Evolutionary conservation across 2,113 vertebrate genomes (phyloP).

Genomic region (Lutjanus erythropterus): DNA sequence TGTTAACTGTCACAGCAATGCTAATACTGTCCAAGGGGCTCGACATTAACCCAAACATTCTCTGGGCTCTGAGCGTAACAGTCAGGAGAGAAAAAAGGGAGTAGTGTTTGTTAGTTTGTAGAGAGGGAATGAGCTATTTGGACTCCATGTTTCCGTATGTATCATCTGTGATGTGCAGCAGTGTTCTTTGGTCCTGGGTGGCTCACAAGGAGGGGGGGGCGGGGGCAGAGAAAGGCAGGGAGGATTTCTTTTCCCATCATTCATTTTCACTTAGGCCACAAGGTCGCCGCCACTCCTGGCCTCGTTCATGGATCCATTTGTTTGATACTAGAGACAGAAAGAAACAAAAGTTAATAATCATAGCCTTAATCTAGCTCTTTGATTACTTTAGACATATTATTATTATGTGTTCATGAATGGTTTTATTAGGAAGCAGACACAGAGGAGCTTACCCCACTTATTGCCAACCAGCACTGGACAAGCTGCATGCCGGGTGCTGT

Average conservation of each 20-base stretch:
- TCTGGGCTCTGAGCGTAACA: constrained; percentile 31
- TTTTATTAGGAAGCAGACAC: background rate
- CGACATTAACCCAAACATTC: constrained; percentile 48
- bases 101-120: too few relatives aligned
- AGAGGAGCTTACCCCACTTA: constrained; percentile 76
- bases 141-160: constrained; percentile 15
- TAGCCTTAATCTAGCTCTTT: background rate
- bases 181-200: constrained; percentile 48
- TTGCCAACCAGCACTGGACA: constrained; percentile 81
- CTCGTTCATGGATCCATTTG: constrained; percentile 98
- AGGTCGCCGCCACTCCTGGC: constrained; percentile 96
- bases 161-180: constrained; percentile 53
- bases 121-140: constrained; percentile 18
- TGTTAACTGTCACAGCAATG: constrained; percentile 43
- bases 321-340: constrained; percentile 91
- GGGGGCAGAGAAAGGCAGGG: background rate
- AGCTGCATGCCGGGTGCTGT: constrained; percentile 79
- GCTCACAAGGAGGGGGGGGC: constrained; percentile 47
- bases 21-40: constrained; percentile 49
- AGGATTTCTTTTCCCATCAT: constrained; percentile 77
- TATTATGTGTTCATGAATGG: background rate
- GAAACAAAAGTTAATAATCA: background rate
- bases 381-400: background rate
- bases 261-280: constrained; percentile 91
- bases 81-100: constrained; percentile 15